Conservation (phyloP, 2,888 invertebrate genomes). For the Clistopyga incitator region DNA sequence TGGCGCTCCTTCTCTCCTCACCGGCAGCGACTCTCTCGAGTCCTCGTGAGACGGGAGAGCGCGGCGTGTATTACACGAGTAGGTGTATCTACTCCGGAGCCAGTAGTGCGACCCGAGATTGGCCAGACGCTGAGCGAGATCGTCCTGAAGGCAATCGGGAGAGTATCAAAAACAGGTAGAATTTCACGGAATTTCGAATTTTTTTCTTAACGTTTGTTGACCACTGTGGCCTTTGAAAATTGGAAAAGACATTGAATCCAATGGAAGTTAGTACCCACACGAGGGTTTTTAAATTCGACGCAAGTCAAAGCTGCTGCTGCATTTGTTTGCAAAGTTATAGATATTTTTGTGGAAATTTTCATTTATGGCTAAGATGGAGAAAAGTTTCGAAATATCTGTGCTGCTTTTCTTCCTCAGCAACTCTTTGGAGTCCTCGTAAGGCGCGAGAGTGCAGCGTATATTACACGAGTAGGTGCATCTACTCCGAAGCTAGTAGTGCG, state of each 20-base stretch:
- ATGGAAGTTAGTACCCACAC: too few species aligned
- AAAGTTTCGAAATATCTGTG: slow-evolving; percentile 28
- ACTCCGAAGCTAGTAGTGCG: slow-evolving; percentile 21
- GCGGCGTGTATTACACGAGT: slow-evolving; percentile 35
- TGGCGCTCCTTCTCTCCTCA: slow-evolving; percentile 10
- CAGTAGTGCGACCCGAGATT: slow-evolving; percentile 22
- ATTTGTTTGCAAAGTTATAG: too few species aligned
- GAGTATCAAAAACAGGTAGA: too few species aligned
- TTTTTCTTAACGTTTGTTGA: too few species aligned
- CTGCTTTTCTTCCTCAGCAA: background rate
- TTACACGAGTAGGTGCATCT: slow-evolving; percentile 7
- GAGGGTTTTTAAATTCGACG: too few species aligned
- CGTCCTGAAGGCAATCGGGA: background rate
- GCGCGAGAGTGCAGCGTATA: slow-evolving; percentile 26
- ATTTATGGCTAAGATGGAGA: too few species aligned
- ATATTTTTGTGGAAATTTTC: too few species aligned
- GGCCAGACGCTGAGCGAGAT: slow-evolving; percentile 19
- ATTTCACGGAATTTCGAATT: too few species aligned
- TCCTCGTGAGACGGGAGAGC: slow-evolving; percentile 40
- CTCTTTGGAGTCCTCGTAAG: slow-evolving; percentile 40
- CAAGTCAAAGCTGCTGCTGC: too few species aligned
- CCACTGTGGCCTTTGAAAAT: too few species aligned
- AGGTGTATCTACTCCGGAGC: background rate
- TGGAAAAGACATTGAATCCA: too few species aligned
- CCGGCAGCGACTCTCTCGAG: slow-evolving; percentile 10